Evolutionary conservation across 2,888 invertebrate species (phyloP), one percentile per base, ranked within the genome.

Genomic region (Acanthosepion pharaonis): DNA sequence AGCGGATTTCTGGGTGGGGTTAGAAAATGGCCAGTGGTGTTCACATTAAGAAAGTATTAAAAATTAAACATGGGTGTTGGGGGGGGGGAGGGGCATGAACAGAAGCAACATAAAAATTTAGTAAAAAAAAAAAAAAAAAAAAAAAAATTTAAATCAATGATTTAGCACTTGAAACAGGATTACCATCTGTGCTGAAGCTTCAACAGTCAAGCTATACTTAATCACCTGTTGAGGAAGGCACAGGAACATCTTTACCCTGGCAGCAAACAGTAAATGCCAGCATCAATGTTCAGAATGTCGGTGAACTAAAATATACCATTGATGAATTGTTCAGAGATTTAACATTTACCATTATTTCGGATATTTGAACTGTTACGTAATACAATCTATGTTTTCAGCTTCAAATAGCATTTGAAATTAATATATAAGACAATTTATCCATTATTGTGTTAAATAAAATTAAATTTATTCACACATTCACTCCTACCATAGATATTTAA

Each of bases 81-180:
- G 42, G 42, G 64, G 9, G 33, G 55, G 64, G 9, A 23, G 55
- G 64, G 59, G 64, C 42, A 59, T 42, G 59, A 94, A 59, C 59
- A 94, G 33, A 94, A 94, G 64, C 94, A 94, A 94, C 59, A 59
- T 94, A 94, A 64, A 48, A 94, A 94, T 94, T 64, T 94, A 94
- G 55, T 64, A 48, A 64, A 48, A 94, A 42, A 92, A 92, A 42
- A 92, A 20, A 23, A 11, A 9, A 9, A 92, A 11, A 51, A 28
- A 92, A 42, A 51, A 28, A 92, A 92, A 51, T 42, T 64, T 64
- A 94, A 25, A 94, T 42, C 33, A 64, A 64, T 33, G 33, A 33
- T 64, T 94, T 59, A 59, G 48, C 42, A 55, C 23, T 51, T 64
- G 94, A 28, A 94, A 42, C 59, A 33, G 55, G 59, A 64, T 33